These are phyloP conservation scores for Alethe diademata DNA, from an alignment of 2,113 vertebrate genomes.

Conservation along the genomic window DNA sequence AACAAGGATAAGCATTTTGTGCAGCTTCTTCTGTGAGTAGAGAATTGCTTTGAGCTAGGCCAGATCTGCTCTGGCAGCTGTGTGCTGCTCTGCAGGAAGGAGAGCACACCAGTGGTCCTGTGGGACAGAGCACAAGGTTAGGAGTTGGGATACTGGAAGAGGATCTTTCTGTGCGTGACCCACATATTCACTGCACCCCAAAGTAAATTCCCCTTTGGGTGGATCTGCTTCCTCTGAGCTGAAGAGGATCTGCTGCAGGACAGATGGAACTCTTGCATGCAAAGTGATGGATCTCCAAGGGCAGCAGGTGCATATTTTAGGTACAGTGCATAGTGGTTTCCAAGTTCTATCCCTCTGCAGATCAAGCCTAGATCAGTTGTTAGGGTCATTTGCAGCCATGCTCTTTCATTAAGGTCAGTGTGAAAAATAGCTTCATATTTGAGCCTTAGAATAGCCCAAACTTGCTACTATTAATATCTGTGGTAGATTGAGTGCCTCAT, in stretches of 20 bases:
- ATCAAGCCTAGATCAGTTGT: not conserved
- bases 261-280: not conserved
- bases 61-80: not conserved
- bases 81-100: not conserved
- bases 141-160: not conserved
- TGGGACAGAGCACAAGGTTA: not conserved
- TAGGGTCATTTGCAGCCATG: not conserved
- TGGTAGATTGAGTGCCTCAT: slow-evolving; percentile 19
- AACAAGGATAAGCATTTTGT: not conserved
- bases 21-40: not conserved
- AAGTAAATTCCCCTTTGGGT: not conserved
- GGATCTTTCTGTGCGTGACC: not conserved
- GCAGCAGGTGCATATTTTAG: not conserved
- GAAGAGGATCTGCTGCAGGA: not conserved
- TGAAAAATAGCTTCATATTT: not conserved
- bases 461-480: slow-evolving; percentile 3
- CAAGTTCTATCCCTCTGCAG: not conserved
- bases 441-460: slow-evolving; percentile 33
- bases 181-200: accelerated
- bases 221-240: not conserved
- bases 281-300: not conserved
- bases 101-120: not conserved
- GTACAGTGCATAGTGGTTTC: not conserved
- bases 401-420: slow-evolving; percentile 42
- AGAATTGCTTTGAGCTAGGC: not conserved